These are phyloP conservation scores for Actenoides lindsayi DNA, from an alignment of 2,113 vertebrate species.

Conservation along the genomic window DNA sequence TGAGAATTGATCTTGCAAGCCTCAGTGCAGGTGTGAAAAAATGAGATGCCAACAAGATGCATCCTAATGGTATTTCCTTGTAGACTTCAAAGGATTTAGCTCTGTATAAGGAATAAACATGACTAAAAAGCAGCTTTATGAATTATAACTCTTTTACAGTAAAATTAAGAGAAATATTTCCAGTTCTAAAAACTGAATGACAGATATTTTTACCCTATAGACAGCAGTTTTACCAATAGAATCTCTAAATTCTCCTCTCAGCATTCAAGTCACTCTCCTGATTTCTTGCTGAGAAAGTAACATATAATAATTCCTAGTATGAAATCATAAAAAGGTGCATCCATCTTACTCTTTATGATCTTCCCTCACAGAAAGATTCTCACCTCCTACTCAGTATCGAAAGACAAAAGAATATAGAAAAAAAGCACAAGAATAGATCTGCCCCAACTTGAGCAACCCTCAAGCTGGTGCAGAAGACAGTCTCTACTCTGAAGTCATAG, in stretches of 20 bases:
- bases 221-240: background rate
- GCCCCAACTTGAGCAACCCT: background rate
- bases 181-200: background rate
- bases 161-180: constrained; percentile 1
- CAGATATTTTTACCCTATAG: background rate
- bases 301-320: background rate
- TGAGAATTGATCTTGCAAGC: constrained; percentile 70
- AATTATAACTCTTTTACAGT: background rate
- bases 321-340: background rate
- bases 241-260: background rate
- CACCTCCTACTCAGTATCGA: background rate
- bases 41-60: constrained; percentile 63
- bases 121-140: constrained; percentile 1
- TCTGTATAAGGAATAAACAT: constrained; percentile 38
- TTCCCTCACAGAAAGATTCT: background rate
- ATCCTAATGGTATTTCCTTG: constrained; percentile 46
- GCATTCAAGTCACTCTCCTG: background rate
- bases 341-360: background rate
- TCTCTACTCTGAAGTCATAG: background rate
- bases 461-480: background rate
- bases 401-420: background rate
- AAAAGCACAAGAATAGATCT: background rate
- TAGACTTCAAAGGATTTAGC: background rate
- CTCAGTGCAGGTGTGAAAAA: constrained; percentile 65
- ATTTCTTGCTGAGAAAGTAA: background rate